Evolutionary conservation across 1,140 invertebrate genomes (phyloP).

Genomic region (Leptoteleia sp.): DNA sequence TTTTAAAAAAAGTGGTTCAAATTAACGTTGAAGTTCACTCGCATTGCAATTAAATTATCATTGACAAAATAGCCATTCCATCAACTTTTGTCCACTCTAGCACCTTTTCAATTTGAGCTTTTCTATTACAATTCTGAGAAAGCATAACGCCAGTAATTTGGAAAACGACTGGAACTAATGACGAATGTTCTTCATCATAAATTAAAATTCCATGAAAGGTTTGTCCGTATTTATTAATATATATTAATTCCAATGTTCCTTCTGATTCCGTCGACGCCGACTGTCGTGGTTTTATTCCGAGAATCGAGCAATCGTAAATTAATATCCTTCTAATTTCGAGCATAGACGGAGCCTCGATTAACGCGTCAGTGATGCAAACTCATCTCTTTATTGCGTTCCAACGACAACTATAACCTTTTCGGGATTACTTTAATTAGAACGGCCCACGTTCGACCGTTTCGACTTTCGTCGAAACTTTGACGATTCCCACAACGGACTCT

Average conservation of each 20-base stretch:
- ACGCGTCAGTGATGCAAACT: slow-evolving; percentile 37
- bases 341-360: background rate
- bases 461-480: slow-evolving; percentile 33
- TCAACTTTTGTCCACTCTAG: no score
- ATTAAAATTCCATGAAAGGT: slow-evolving; percentile 5
- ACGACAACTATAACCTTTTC: slow-evolving; percentile 8
- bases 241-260: slow-evolving; percentile 1
- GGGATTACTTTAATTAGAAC: slow-evolving; percentile 46
- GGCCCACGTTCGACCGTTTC: slow-evolving; percentile 14
- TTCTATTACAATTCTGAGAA: background rate
- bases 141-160: background rate
- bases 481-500: slow-evolving; percentile 4
- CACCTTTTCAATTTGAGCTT: no score
- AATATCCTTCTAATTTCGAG: slow-evolving; percentile 47
- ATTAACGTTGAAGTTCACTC: no score
- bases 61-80: no score
- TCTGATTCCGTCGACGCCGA: no score
- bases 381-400: slow-evolving; percentile 19
- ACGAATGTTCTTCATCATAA: slow-evolving; percentile 2
- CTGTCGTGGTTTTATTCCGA: slow-evolving; percentile 7
- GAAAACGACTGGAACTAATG: background rate
- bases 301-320: slow-evolving; percentile 40
- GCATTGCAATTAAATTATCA: no score
- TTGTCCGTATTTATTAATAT: slow-evolving; percentile 19
- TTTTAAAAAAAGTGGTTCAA: no score